Evolutionary conservation across 1,140 invertebrate species (phyloP).

Genomic region (Drosophila suzukii): DNA sequence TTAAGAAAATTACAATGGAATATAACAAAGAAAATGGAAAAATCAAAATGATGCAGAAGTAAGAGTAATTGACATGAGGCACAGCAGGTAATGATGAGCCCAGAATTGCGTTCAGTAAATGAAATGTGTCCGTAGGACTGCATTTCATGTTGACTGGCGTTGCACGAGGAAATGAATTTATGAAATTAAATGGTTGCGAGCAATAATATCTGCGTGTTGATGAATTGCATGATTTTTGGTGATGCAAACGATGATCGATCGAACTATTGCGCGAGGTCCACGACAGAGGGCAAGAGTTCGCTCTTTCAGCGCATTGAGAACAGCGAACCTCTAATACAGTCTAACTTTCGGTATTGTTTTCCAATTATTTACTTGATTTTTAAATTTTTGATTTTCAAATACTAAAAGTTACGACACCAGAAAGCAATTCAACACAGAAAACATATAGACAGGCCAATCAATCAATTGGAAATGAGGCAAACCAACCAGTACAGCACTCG

Average conservation of each 20-base stretch:
- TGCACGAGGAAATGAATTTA: constrained; percentile 50
- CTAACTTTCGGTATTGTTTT: constrained; percentile 63
- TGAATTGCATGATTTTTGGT: constrained; percentile 83
- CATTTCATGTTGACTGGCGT: constrained; percentile 53
- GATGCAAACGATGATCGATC: constrained; percentile 83
- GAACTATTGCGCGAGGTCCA: constrained; percentile 62
- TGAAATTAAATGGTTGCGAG: constrained; percentile 82
- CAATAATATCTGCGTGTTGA: constrained; percentile 85
- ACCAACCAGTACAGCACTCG: constrained; percentile 19
- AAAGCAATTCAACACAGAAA: constrained; percentile 48
- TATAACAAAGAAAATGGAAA: constrained; percentile 33
- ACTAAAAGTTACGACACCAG: constrained; percentile 66
- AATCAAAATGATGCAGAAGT: constrained; percentile 24
- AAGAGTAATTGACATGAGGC: constrained; percentile 13
- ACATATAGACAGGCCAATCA: background rate
- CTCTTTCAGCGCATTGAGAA: constrained; percentile 79
- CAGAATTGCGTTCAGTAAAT: constrained; percentile 61
- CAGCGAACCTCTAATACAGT: constrained; percentile 62
- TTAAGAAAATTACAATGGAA: constrained; percentile 59
- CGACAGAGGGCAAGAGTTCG: constrained; percentile 64
- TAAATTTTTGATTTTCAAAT: constrained; percentile 34
- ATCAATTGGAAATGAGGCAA: constrained; percentile 23
- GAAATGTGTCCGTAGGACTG: constrained; percentile 54
- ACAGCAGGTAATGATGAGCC: constrained; percentile 58
- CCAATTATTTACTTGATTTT: background rate